These are phyloP conservation scores for Rhinogobio ventralis DNA, from an alignment of 2,797 vertebrate genomes.

Conservation along the genomic window DNA sequence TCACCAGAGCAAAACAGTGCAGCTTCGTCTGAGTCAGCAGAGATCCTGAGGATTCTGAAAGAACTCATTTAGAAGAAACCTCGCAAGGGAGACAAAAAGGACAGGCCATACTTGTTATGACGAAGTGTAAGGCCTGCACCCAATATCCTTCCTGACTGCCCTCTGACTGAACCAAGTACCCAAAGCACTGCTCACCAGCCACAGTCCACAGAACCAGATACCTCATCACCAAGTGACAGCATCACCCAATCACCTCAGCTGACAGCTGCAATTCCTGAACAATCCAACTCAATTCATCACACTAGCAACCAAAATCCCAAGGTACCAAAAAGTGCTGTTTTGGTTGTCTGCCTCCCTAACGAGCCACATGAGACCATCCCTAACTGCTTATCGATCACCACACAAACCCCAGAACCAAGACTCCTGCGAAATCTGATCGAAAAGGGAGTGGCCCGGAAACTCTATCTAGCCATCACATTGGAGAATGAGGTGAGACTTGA, in stretches of 20 bases:
- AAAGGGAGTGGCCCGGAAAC: background rate
- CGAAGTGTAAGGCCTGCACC: no score
- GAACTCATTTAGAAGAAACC: background rate
- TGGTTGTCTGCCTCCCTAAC: background rate
- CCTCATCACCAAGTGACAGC: background rate
- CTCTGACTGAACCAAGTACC: background rate
- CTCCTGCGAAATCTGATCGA: background rate
- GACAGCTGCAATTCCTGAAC: background rate
- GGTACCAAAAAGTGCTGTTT: background rate
- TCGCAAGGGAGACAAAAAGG: no score
- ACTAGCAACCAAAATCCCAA: background rate
- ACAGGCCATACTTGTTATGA: no score
- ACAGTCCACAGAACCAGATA: no score
- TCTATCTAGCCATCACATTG: no score
- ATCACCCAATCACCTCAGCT: background rate
- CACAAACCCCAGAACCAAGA: background rate
- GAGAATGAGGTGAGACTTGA: no score
- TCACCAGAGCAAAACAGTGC: background rate
- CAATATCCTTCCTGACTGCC: no score
- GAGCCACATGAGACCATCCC: background rate
- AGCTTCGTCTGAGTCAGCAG: no score
- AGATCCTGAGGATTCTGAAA: background rate
- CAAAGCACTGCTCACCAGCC: no score
- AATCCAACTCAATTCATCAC: background rate
- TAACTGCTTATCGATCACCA: background rate